Evolutionary conservation across 2,113 vertebrate genomes (phyloP), one percentile per base, ranked within the genome.

Genomic region (Glaucidium brasilianum): DNA sequence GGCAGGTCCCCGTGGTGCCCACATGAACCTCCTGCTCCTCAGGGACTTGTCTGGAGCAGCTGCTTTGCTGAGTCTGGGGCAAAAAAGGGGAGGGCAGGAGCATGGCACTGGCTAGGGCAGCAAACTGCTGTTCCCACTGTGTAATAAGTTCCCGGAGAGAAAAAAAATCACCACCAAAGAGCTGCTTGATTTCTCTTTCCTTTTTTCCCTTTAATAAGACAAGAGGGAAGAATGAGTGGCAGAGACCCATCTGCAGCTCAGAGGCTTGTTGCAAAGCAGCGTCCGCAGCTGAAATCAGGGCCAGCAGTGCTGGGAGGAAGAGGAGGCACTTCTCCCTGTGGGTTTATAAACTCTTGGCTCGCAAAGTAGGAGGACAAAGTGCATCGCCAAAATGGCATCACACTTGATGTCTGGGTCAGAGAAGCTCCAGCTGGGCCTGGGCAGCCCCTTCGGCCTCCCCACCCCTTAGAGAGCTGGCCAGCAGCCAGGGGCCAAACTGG

Each of bases 181-280:
- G n/a, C 30, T 0, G 1, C 17, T 79, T 75, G 23, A 56, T 72
- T 88, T 82, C 25, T 63, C 47, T 67, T 77, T 49, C 47, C 3
- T 39, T 37, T 32, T 30, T 50, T 53, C 3, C 6, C 21, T 77
- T 78, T 45, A 39, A 11, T 69, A 71, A 85, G 55, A 30, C 30
- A 34, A 81, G 47, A 53, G 56, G 64, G 34, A 73, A 22, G 26
- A 64, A 12, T 2, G 12, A 77, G 71, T 43, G 68, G 58, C 53
- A 45, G 63, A 85, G 22, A 71, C 25, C 13, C 37, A 17, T 59
- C 41, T 84, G 32, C 78, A 84, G 50, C 45, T 77, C 63, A 35
- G 56, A 26, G 32, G 25, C 0, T 0, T 3, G 2, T 1, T 10
- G 23, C 8, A 3, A 88, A 43, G 26, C 9, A 53, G 17, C 2